Evolutionary conservation across 2,113 vertebrate species (phyloP), one percentile per base, ranked within the genome.

Genomic region (Cettia cetti): DNA sequence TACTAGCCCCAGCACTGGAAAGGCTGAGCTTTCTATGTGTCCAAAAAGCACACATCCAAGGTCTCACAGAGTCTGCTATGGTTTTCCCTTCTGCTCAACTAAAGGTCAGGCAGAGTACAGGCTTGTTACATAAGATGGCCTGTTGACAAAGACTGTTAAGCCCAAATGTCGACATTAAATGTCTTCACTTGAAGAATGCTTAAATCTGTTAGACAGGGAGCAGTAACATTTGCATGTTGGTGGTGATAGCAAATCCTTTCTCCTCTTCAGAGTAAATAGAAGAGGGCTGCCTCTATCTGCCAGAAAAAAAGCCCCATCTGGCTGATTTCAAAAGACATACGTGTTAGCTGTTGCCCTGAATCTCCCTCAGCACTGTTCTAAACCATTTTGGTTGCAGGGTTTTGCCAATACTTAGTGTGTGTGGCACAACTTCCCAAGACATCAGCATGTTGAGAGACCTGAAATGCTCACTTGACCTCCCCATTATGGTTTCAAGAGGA

Each of bases 61-160:
- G 47, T 42, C 35, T 28, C 0, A 0, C 18, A 42, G 18, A 26
- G 6, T 21, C 22, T 82, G 21, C 17, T 33, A 10, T 27, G 10
- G 12, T 72, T 74, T 74, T 77, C 16, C 23, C 49, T 86, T 77
- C 52, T 80, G 42, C 20, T 88, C 44, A 83, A 33, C 17, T 53
- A 90, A 78, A 90, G 52, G 61, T 90, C 80, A 96, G 56, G 26
- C 37, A 88, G 37, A 70, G 37, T 77, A 27, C 63, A 92, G 44
- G 18, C 44, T 86, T 59, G 14, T 91, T 93, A 81, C 26, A 60
- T 64, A 86, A 95, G 92, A 83, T 19, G 16, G 83, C n/a, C 64
- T 45, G 47, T 63, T 88, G 44, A 86, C 64, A 83, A 82, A 79
- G 50, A n/a, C 21, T 82, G 39, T 78, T 88, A 88, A 92, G 74